Base-by-base conservation (phyloP, 2,113 vertebrate genomes). In the Corvus cornix region DNA sequence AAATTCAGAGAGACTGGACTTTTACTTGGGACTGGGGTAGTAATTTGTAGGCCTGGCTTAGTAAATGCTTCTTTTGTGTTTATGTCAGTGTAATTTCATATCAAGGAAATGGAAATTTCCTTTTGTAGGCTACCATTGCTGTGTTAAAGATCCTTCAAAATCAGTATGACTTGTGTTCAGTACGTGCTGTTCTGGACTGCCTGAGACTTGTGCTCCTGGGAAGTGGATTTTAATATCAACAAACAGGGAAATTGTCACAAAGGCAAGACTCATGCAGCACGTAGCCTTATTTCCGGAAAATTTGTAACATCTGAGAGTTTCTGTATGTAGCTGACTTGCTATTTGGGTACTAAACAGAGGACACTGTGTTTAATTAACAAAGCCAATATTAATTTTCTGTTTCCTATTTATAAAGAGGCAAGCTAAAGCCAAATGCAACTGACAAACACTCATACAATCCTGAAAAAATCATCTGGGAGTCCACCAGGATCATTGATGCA, bases 161-260 rank as follows among this genome's bases (percentile, higher is more conserved):
- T 26, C 46, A 73, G 24, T 16, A 37, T 41, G 51, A 70, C 46
- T 60, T 88, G 24, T 74, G 48, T 16, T 90, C 55, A 39, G 68
- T 90, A 55, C 6, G 0, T 93, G 78, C 53, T 31, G 52, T 70
- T 92, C 83, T 86, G 86, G 89, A 52, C 39, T 74, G 67, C 27
- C 10, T 23, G 22, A 83, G 67, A 52, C 16, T 89, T 64, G 8
- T 12, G 49, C 31, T 77, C 53, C 83, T 90, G 83, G 91, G 93
- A 96, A 91, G 59, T 67, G 33, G 27, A 63, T 90, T 96, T 77
- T 92, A 68, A 48, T 79, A 72, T 87, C 89, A 97, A 78, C 85
- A 93, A 94, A 88, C 79, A 80, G 16, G 22, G 64, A 86, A 78
- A 43, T 16, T 49, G 72, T 94, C 35, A 80, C 64, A 95, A 70